These are phyloP conservation scores for Pantelozetes paolii DNA, from an alignment of 2,888 invertebrate species.

Conservation along the genomic window DNA sequence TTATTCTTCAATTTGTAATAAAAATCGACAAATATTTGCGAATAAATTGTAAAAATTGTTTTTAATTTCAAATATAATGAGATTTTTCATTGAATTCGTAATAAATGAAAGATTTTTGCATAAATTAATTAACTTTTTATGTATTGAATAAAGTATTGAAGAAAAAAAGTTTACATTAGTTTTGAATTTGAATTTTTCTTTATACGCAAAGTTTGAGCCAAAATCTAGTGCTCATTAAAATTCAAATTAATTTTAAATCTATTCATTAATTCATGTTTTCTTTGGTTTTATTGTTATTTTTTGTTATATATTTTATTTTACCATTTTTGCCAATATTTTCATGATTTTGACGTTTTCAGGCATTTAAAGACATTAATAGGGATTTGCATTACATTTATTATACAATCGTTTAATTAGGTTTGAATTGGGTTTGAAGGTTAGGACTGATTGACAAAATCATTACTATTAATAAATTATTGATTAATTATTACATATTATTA, in stretches of 20 bases:
- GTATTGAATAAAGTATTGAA: conserved; percentile 1
- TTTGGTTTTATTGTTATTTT: background rate
- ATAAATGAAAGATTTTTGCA: too few species aligned
- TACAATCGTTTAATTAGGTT: background rate
- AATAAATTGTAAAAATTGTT: too few species aligned
- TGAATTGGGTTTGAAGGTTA: conserved; percentile 7
- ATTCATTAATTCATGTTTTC: conserved; percentile 10
- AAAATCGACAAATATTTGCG: too few species aligned
- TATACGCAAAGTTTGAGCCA: background rate
- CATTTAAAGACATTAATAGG: background rate
- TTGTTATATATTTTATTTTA: background rate
- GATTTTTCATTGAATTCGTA: too few species aligned
- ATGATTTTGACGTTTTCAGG: background rate
- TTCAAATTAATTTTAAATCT: background rate
- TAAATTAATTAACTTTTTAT: background rate
- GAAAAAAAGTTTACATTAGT: background rate
- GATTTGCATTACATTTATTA: background rate
- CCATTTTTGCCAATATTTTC: background rate
- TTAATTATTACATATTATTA: background rate
- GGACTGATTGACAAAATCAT: background rate
- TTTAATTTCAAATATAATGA: too few species aligned
- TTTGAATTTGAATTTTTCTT: background rate
- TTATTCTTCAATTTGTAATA: too few species aligned
- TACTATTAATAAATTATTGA: conserved; percentile 8
- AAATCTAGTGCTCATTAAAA: background rate